Evolutionary conservation across 2,797 vertebrate species (phyloP).

Genomic region (Pseudocheirus occidentalis): DNA sequence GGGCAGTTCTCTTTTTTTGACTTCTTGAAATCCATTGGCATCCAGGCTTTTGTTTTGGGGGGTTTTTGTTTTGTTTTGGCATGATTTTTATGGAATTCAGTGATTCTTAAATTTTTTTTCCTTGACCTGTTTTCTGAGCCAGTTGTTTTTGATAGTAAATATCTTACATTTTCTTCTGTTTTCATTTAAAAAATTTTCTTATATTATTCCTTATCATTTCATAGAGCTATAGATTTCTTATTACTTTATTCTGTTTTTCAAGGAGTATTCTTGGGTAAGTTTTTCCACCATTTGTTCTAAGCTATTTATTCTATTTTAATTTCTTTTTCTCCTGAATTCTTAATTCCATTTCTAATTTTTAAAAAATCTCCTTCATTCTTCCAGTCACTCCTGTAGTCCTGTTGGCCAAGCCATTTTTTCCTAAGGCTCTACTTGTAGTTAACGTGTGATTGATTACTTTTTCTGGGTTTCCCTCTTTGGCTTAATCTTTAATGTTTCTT

Average conservation of each 20-base stretch:
- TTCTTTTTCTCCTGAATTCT: neutral
- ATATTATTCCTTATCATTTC: too few relatives aligned
- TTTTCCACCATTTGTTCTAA: neutral
- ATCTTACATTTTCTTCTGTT: neutral
- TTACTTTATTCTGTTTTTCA: neutral
- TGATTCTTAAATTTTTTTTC: neutral
- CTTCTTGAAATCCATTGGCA: neutral
- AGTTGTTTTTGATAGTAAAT: neutral
- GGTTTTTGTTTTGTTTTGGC: too few relatives aligned
- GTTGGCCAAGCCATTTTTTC: neutral
- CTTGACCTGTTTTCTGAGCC: too few relatives aligned
- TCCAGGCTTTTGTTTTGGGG: neutral
- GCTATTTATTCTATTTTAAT: neutral
- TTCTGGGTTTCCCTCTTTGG: neutral
- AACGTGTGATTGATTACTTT: neutral
- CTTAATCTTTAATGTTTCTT: neutral
- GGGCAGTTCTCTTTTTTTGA: neutral
- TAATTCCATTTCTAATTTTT: too few relatives aligned
- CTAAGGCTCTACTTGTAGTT: neutral
- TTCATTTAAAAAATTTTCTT: neutral
- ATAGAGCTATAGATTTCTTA: neutral
- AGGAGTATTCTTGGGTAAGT: neutral
- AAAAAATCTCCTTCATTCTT: neutral
- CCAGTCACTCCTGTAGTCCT: neutral
- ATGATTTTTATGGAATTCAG: neutral